Evolutionary conservation across 1,140 invertebrate genomes (phyloP), one percentile per base, ranked within the genome.

Genomic region (Brachionus plicatilis): DNA sequence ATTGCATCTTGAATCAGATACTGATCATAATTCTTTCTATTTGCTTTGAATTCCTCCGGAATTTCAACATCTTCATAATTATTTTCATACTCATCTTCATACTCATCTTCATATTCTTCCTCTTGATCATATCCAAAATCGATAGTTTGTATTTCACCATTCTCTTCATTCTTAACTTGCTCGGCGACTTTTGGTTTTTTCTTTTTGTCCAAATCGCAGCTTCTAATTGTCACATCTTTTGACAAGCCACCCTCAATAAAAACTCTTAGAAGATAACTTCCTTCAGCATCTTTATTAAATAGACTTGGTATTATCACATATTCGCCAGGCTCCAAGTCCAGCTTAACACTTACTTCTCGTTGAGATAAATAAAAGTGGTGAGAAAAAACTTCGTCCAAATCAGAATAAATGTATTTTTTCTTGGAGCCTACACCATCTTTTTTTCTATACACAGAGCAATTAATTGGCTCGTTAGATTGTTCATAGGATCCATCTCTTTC

Each of bases 271-370:
- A 93, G 86, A 87, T 92, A 93, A 70, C 91, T 88, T 7, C 90
- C 90, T 66, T 91, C 91, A 82, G 92, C 88, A 43, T 91, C 89
- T 11, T 92, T 90, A n/a, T 91, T 88, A 87, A 92, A 93, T 9
- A 92, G 92, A 24, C 91, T 92, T 17, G 93, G 93, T 27, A 93
- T 89, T 45, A 93, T 87, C 24, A 93, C 89, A 88, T 93, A 93
- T n/a, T 90, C 87, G 24, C 93, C 93, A 45, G 89, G 88, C 3
- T 88, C 24, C 24, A 90, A 84, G 65, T 88, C 87, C 85, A 89
- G 88, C 24, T 88, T 85, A 12, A 86, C 87, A 68, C 87, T 89
- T 4, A 89, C 87, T 86, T 90, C 88, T 11, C 89, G 85, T 70
- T 87, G 87, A 83, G 89, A 88, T 12, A 89, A 87, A 85, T 88